These are phyloP conservation scores for Zaprionus camerounensis DNA, from an alignment of 1,140 invertebrate species.

Conservation along the genomic window DNA sequence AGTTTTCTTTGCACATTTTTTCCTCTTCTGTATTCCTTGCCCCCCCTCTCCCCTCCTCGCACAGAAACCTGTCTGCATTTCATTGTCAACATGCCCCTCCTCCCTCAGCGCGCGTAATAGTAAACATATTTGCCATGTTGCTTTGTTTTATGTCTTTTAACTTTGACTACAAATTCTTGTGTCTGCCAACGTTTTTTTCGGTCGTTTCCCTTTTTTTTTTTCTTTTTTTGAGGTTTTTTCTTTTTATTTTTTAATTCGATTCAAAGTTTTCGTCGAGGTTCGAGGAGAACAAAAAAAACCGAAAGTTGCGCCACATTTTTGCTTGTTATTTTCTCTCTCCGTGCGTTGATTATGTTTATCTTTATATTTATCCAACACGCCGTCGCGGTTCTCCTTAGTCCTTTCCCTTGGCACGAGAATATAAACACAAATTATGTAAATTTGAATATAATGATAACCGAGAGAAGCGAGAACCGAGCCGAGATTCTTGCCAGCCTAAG, in stretches of 20 bases:
- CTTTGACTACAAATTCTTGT: slow-evolving; percentile 52
- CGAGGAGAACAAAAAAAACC: slow-evolving; percentile 19
- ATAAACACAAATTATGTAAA: slow-evolving; percentile 78
- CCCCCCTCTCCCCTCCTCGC: not conserved
- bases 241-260: slow-evolving; percentile 68
- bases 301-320: slow-evolving; percentile 58
- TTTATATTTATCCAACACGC: slow-evolving; percentile 45
- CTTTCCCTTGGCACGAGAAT: slow-evolving; percentile 46
- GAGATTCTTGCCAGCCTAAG: slow-evolving; percentile 20
- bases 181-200: slow-evolving; percentile 26
- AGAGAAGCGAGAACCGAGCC: slow-evolving; percentile 13
- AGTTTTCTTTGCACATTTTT: slow-evolving; percentile 24
- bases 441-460: slow-evolving; percentile 76
- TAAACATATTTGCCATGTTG: slow-evolving; percentile 69
- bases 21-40: slow-evolving; percentile 6
- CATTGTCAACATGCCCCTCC: not conserved
- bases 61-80: not conserved
- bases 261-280: slow-evolving; percentile 56
- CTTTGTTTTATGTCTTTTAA: slow-evolving; percentile 71
- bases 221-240: slow-evolving; percentile 8
- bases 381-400: not conserved
- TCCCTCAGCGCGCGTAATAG: slow-evolving; percentile 20
- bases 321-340: slow-evolving; percentile 57
- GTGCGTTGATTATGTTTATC: slow-evolving; percentile 74
- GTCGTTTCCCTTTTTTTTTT: not conserved